These are phyloP conservation scores for Listrodromus nycthemerus DNA, from an alignment of 2,888 invertebrate species.

Conservation along the genomic window DNA sequence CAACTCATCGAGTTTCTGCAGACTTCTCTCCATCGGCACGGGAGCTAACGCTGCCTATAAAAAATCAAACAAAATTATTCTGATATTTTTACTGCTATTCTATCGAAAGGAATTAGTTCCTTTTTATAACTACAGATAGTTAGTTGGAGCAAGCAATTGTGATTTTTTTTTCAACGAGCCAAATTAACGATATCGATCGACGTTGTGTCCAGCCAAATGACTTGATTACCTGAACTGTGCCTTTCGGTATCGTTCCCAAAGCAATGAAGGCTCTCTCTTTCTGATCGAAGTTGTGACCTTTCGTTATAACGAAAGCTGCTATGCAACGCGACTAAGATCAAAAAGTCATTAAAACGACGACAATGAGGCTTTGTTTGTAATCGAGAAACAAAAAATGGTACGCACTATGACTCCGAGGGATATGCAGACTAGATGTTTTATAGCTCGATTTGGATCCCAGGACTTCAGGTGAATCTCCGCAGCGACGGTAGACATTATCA, in stretches of 20 bases:
- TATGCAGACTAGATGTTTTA: conserved; percentile 84
- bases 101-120: background rate
- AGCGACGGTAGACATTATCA: conserved; percentile 91
- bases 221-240: conserved; percentile 51
- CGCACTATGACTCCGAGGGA: conserved; percentile 83
- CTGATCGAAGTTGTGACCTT: conserved; percentile 54
- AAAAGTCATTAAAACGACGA: background rate
- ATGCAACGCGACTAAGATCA: conserved; percentile 50
- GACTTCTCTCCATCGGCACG: conserved; percentile 35
- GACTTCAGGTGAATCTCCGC: conserved; percentile 88
- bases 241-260: conserved; percentile 57
- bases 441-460: conserved; percentile 85
- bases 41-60: conserved; percentile 52
- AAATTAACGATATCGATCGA: background rate
- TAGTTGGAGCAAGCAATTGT: background rate
- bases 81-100: background rate
- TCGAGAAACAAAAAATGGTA: conserved; percentile 28
- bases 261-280: conserved; percentile 53
- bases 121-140: background rate
- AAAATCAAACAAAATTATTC: background rate
- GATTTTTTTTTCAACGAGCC: background rate
- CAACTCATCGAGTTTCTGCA: conserved; percentile 52
- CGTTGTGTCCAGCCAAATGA: background rate
- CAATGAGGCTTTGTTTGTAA: background rate
- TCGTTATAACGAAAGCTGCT: conserved; percentile 53